Evolutionary conservation across 1,140 invertebrate species (phyloP).

Genomic region (Notospermus geniculatus): DNA sequence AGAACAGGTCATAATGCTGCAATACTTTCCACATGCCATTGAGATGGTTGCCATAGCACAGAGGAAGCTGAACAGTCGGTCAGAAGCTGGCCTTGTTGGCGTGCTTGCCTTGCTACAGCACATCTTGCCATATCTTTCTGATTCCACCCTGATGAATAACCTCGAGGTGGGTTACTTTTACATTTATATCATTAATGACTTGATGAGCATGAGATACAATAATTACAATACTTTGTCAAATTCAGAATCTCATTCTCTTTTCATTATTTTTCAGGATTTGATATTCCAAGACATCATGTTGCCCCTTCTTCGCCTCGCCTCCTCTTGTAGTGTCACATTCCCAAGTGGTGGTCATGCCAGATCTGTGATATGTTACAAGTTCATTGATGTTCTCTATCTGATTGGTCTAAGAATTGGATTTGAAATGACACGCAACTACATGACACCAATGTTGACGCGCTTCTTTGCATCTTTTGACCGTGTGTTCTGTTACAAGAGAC

Average conservation of each 20-base stretch:
- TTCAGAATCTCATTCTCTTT: neutral
- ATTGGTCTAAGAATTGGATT: constrained; percentile 77
- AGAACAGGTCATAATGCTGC: constrained; percentile 87
- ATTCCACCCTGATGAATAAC: constrained; percentile 81
- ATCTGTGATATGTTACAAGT: constrained; percentile 71
- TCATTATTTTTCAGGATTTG: constrained; percentile 38
- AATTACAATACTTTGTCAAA: too few relatives aligned
- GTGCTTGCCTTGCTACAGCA: constrained; percentile 71
- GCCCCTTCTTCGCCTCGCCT: constrained; percentile 62
- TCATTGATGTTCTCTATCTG: constrained; percentile 75
- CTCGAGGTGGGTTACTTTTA: constrained; percentile 64
- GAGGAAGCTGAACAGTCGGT: constrained; percentile 70
- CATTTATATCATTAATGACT: too few relatives aligned
- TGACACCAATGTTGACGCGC: constrained; percentile 69
- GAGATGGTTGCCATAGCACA: constrained; percentile 61
- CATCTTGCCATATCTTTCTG: constrained; percentile 77
- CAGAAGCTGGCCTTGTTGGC: constrained; percentile 86
- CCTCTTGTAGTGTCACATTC: constrained; percentile 72
- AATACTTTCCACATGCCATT: constrained; percentile 90
- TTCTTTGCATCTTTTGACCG: constrained; percentile 88
- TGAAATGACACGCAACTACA: constrained; percentile 76
- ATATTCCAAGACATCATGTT: constrained; percentile 69
- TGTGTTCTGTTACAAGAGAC: constrained; percentile 60
- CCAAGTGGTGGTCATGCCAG: constrained; percentile 75
- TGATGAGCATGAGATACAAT: too few relatives aligned